Base-by-base conservation (phyloP, 2,113 vertebrate genomes). In the Leptodactylus fuscus region DNA sequence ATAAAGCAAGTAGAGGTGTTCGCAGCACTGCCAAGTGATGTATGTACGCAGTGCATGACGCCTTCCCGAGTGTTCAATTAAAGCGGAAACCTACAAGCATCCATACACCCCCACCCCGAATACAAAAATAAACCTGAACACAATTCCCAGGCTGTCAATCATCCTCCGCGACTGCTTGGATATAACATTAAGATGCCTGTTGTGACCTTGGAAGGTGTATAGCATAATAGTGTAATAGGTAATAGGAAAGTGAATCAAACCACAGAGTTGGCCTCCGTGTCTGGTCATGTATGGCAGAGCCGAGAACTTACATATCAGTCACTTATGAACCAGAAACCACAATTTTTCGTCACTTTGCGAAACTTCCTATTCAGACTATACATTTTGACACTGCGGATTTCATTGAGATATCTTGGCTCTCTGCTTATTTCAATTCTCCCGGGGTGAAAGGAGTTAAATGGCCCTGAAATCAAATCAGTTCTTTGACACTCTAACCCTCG, bases 121-220 rank as follows among this genome's bases (percentile, higher is more conserved):
- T 13, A 3, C 15, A 51, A 2, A 20, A 20, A 51, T 2, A 51
- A 20, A 51, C 20, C 49, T 51, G 15, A 16, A 51, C 2, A 18
- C 15, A 9, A 20, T 18, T 51, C 16, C 16, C 1, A 2, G n/a
- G 22, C 55, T 24, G n/a, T 58, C 55, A 24, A 4, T 55, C 55
- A 24, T n/a, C 55, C 24, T 24, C 55, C n/a, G 5, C n/a, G 1
- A 51, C 18, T 51, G 49, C 55, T 11, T 6, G 53, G 49, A 11
- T 60, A 4, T 24, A 24, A 60, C n/a, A 60, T 12, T 22, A 60
- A 10, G 53, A n/a, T 20, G 46, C 46, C 46, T 7, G 49, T 16
- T 51, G 51, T 55, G 51, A 55, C 51, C 58, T 62, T 62, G 58
- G 53, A 58, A 24, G n/a, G n/a, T n/a, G n/a, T n/a, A n/a, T n/a